Evolutionary conservation across 2,113 vertebrate genomes (phyloP), one percentile per base, ranked within the genome.

Genomic region (Scortum barcoo): DNA sequence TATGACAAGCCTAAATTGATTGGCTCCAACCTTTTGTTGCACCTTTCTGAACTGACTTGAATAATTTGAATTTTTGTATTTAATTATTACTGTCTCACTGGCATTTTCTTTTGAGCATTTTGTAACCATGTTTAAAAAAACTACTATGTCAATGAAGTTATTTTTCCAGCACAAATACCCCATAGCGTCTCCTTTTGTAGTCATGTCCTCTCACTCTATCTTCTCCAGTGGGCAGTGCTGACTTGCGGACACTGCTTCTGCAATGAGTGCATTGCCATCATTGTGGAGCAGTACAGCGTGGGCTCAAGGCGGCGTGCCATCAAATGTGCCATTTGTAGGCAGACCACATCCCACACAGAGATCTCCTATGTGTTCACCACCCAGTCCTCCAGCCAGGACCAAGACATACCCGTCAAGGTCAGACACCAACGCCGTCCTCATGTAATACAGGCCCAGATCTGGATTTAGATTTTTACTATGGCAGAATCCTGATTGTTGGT

Each of bases 231-330:
- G 98, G 97, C 98, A 1, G 98, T 99, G 62, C 94, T 99, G 87
- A 99, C 97, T 0, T 99, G 98, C 22, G 98, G 98, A 5, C 98
- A 99, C 89, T 99, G 98, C 90, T 99, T 99, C 89, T 99, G 98
- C 66, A 99, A 99, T 3, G 97, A 99, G 72, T 99, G 98, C 84
- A 92, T 97, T 9, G 95, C 98, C 16, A 99, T 99, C 91, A 99
- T 99, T 44, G 95, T 99, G 71, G 97, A 99, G 70, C 98, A 99
- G 81, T 99, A 99, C 94, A 99, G 98, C 0, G 92, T 97, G 74
- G 98, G 98, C 26, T 97, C 96, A 1, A 95, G 97, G 26, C 95
- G 96, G 8, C 96, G 97, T 42, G 96, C 97, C 44, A 99, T 99
- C 81, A 98, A 97, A 75, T 99, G 98, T 84, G 98, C 98, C 88